Conservation (phyloP, 2,797 vertebrate species). For the Anguilla pacifica region DNA sequence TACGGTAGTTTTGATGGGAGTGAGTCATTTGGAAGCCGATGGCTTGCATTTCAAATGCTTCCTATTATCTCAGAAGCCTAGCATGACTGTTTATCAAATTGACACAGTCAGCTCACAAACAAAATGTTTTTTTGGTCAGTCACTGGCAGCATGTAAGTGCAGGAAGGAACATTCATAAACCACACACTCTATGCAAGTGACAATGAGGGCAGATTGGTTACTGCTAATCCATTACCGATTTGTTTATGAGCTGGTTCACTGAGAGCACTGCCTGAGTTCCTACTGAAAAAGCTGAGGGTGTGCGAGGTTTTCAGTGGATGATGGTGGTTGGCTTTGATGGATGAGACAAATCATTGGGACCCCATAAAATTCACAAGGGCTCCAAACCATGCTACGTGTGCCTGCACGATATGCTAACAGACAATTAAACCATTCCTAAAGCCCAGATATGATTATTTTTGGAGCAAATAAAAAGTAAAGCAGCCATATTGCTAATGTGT, state of each 20-base stretch:
- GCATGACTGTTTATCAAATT: background rate
- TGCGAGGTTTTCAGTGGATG: background rate
- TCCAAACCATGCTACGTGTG: too few relatives aligned
- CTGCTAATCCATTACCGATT: background rate
- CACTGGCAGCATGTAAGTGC: background rate
- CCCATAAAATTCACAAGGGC: too few relatives aligned
- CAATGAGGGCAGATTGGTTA: background rate
- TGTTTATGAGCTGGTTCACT: slow-evolving; percentile 3
- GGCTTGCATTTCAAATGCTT: slow-evolving; percentile 1
- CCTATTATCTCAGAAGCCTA: background rate
- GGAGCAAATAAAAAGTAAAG: too few relatives aligned
- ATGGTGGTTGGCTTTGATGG: background rate
- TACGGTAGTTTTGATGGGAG: slow-evolving; percentile 4
- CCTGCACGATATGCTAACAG: too few relatives aligned
- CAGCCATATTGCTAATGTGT: too few relatives aligned
- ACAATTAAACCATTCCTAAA: too few relatives aligned
- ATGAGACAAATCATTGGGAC: background rate
- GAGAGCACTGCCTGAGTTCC: background rate
- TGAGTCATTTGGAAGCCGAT: background rate
- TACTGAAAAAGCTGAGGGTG: background rate
- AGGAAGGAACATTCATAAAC: background rate
- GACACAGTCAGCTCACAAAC: background rate
- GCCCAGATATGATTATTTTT: too few relatives aligned
- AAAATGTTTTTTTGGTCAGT: background rate
- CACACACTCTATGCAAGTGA: background rate